Evolutionary conservation across 2,888 invertebrate genomes (phyloP).

Genomic region (Malacosoma neustria): DNA sequence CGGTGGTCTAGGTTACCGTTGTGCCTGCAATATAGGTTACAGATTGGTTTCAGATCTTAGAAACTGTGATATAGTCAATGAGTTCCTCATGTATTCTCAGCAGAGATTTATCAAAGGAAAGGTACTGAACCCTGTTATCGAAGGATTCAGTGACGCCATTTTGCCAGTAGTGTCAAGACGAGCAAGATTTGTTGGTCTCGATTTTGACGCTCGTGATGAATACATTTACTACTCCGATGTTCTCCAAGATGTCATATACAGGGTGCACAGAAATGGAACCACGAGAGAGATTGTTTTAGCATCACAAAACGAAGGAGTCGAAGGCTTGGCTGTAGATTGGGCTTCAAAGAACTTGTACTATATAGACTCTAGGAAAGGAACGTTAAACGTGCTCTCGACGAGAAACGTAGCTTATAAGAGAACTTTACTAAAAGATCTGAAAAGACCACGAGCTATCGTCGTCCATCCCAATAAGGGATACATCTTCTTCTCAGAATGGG

Average conservation of each 20-base stretch:
- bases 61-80: slow-evolving; percentile 87
- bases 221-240: slow-evolving; percentile 99
- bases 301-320: slow-evolving; percentile 97
- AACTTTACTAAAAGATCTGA: slow-evolving; percentile 89
- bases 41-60: slow-evolving; percentile 82
- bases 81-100: slow-evolving; percentile 96
- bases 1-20: slow-evolving; percentile 87
- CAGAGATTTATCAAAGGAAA: slow-evolving; percentile 97
- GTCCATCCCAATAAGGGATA: slow-evolving; percentile 96
- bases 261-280: slow-evolving; percentile 85
- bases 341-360: slow-evolving; percentile 96
- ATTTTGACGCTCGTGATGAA: slow-evolving; percentile 92
- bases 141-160: slow-evolving; percentile 96
- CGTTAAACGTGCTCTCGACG: slow-evolving; percentile 93
- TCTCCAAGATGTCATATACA: slow-evolving; percentile 93
- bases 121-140: slow-evolving; percentile 89
- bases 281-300: slow-evolving; percentile 92
- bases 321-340: slow-evolving; percentile 97
- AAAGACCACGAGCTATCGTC: slow-evolving; percentile 95
- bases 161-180: slow-evolving; percentile 93
- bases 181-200: slow-evolving; percentile 95
- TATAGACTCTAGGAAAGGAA: slow-evolving; percentile 95
- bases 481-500: slow-evolving; percentile 97
- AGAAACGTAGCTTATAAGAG: slow-evolving; percentile 88
- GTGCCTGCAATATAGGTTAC: slow-evolving; percentile 94